These are phyloP conservation scores for Athalia cordata DNA, from an alignment of 2,888 invertebrate species.

Conservation along the genomic window DNA sequence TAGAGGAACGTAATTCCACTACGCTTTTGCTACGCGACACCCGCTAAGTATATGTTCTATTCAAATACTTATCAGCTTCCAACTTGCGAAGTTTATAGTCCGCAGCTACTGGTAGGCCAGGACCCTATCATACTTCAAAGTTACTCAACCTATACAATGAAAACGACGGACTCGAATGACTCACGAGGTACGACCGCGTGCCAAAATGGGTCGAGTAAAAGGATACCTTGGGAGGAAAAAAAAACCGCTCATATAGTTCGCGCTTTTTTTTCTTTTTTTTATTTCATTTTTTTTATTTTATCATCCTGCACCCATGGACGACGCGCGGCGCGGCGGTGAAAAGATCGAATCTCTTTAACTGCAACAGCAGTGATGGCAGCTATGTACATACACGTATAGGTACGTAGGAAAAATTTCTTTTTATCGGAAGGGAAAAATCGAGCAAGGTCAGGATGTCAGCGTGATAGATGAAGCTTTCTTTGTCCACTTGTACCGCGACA, in stretches of 20 bases:
- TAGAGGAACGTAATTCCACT: neutral
- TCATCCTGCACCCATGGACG: no score
- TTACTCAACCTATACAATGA: neutral
- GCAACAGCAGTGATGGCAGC: no score
- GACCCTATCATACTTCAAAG: constrained; percentile 2
- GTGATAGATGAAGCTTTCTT: constrained; percentile 26
- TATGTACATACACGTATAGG: no score
- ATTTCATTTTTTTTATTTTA: no score
- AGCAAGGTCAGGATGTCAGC: constrained; percentile 26
- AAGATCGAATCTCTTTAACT: no score
- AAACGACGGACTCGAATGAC: no score
- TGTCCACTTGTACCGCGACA: constrained; percentile 2
- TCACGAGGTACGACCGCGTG: no score
- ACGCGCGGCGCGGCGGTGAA: no score
- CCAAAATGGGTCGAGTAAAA: no score
- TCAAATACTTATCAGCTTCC: constrained; percentile 24
- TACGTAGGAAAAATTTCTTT: neutral
- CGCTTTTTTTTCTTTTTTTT: no score
- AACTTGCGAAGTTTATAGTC: constrained; percentile 5
- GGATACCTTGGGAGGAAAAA: no score
- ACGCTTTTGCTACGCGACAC: neutral
- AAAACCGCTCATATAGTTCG: no score
- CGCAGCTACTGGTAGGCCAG: neutral
- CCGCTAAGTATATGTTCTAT: constrained; percentile 8
- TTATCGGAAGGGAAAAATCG: constrained; percentile 25